Percentiles rank a stretch among this genome's conserved stretches.
phyloP scores from a whole-genome alignment of 1,140 invertebrate genomes.

The Acyrthosiphon pisum region DNA sequence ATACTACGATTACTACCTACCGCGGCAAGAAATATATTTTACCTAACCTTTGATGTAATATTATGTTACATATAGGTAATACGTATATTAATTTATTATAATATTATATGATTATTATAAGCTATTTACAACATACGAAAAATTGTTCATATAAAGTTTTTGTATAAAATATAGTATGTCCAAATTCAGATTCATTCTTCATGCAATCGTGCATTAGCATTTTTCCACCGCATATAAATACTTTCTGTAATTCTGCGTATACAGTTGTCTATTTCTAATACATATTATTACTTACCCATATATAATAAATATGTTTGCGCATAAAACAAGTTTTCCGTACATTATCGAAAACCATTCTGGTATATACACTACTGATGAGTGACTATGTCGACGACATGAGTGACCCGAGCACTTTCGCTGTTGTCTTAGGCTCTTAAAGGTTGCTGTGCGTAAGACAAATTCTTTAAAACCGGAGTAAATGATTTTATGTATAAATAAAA shows the following conservation, averaged over 20 bases:
- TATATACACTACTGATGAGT: not conserved
- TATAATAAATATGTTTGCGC: not conserved
- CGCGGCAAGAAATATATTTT: not conserved
- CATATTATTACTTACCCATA: not conserved
- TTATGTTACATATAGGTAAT: not conserved
- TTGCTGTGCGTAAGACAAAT: not conserved
- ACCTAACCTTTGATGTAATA: not conserved
- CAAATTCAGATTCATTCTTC: not conserved
- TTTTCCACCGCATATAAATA: not conserved
- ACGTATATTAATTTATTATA: not conserved
- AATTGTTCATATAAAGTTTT: not conserved
- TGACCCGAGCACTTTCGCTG: constrained; percentile 12
- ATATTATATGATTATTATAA: not conserved
- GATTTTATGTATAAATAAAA: not conserved
- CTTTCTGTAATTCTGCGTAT: not conserved
- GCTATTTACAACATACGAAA: not conserved
- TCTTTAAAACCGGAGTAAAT: constrained; percentile 26
- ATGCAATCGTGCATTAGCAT: not conserved
- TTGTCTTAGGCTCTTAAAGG: constrained; percentile 5
- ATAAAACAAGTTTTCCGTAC: constrained; percentile 31
- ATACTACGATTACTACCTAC: not conserved
- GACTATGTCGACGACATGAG: not conserved
- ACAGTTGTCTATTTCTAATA: not conserved
- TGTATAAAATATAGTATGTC: not conserved
- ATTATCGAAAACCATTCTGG: constrained; percentile 11